A percentile compares a stretch with the other conserved stretches of the same genome.
Conservation (phyloP, 2,113 vertebrate species). For the Salvelinus namaycush region DNA sequence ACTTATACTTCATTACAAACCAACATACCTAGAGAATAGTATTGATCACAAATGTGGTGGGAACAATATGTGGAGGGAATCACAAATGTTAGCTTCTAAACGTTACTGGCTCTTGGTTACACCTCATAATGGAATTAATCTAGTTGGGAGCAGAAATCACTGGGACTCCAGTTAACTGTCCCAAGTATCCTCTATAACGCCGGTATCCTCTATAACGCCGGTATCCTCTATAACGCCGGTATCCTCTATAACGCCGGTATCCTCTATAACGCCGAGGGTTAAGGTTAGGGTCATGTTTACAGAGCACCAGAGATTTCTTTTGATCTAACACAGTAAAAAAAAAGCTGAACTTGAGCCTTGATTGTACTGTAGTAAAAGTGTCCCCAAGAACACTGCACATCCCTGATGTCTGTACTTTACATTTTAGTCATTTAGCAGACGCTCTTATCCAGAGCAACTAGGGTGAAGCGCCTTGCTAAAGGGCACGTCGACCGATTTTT, state of each 20-base stretch:
- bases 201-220: not conserved
- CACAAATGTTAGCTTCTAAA: not conserved
- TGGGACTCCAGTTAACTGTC: not conserved
- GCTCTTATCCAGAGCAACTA: too few species aligned
- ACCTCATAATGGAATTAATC: not conserved
- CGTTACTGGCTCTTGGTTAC: not conserved
- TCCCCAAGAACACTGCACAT: constrained; percentile 34
- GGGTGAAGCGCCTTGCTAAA: too few species aligned
- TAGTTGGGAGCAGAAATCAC: not conserved
- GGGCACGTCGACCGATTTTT: too few species aligned
- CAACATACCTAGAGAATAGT: not conserved
- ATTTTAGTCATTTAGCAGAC: constrained; percentile 9
- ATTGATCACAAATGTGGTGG: not conserved
- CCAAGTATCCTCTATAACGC: not conserved
- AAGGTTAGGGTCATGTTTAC: not conserved
- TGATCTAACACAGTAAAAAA: not conserved
- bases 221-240: not conserved
- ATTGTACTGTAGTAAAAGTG: constrained; percentile 41
- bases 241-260: not conserved
- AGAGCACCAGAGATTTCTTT: constrained; percentile 7
- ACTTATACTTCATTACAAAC: not conserved
- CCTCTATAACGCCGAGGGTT: not conserved
- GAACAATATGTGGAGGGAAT: not conserved
- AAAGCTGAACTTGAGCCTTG: constrained; percentile 25
- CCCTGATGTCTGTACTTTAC: constrained; percentile 1